Base-by-base conservation (phyloP, 2,888 invertebrate species). In the Hoplodrina blanda region DNA sequence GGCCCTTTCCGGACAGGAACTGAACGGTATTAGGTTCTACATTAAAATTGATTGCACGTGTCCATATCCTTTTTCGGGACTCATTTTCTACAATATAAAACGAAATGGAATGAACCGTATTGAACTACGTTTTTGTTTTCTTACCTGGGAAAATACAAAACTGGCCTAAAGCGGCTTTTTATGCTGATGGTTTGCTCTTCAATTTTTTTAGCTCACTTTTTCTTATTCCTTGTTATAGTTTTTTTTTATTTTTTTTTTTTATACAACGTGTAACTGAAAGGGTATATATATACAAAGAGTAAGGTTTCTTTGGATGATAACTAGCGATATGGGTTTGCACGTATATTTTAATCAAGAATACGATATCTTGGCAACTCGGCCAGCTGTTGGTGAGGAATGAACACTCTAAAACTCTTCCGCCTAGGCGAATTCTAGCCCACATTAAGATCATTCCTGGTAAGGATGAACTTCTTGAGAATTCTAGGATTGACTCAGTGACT, bases 21-120 rank as follows among this genome's bases (percentile, higher is more conserved):
- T 69, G 71, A 52, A 60, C 46, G 57, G 67, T 78, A 81, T 81
- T 78, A 73, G 73, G 56, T 73, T 44, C 76, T 67, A 75, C 81
- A 78, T 75, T 81, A 78, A 82, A 81, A 82, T 78, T 82, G 75
- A 82, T 82, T 82, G 69, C 70, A 83, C 69, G 77, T 82, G 83
- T 73, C 64, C 75, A 81, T 80, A 62, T 73, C 82, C 68, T 78
- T 83, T 82, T 82, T 68, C 60, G 69, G 68, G 72, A 83, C 75
- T 83, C 78, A 78, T 82, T 78, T 81, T 78, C 69, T 67, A 55
- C 56, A 82, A 83, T 78, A 74, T 81, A 83, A 78, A 82, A 78
- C 60, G 64, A 70, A 71, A 82, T 75, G 66, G 70, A 19, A 73
- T 37, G 55, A 73, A 81, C 73, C 69, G 56, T 81, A 75, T 83